These are phyloP conservation scores for Galeopterus variegatus DNA, from an alignment of 2,113 vertebrate genomes.

Conservation along the genomic window DNA sequence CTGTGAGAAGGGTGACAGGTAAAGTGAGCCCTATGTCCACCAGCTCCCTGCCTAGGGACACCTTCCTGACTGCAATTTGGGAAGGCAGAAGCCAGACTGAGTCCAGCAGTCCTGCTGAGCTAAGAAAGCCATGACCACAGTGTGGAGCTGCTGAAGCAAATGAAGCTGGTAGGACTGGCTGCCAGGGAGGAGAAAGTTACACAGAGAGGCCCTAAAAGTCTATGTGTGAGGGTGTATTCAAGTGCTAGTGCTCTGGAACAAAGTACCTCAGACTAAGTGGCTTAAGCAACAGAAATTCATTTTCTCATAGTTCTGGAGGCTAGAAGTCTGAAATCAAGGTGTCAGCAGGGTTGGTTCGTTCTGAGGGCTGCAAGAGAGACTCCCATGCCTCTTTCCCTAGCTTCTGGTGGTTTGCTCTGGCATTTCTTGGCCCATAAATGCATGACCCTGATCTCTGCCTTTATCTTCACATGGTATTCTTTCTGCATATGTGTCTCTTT, in stretches of 20 bases:
- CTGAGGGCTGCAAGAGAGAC: not conserved
- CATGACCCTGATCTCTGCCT: not conserved
- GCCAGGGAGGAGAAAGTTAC: not conserved
- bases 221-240: not conserved
- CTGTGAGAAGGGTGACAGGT: not conserved
- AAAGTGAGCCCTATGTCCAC: not conserved
- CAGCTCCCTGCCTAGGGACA: not conserved
- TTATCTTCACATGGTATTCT: not conserved
- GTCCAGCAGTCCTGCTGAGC: too few relatives aligned
- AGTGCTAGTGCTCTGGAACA: not conserved
- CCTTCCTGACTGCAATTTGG: not conserved
- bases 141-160: not conserved
- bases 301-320: not conserved
- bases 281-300: not conserved
- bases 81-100: not conserved
- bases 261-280: not conserved
- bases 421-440: not conserved
- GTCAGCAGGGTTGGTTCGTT: not conserved
- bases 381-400: too few relatives aligned
- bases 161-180: rapidly evolving
- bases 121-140: not conserved
- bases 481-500: not conserved
- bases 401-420: not conserved
- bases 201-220: not conserved
- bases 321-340: not conserved